Base-by-base conservation (phyloP, 37 sponge, comb jelly and placozoan species). In the Cliona cf. orientalis region DNA sequence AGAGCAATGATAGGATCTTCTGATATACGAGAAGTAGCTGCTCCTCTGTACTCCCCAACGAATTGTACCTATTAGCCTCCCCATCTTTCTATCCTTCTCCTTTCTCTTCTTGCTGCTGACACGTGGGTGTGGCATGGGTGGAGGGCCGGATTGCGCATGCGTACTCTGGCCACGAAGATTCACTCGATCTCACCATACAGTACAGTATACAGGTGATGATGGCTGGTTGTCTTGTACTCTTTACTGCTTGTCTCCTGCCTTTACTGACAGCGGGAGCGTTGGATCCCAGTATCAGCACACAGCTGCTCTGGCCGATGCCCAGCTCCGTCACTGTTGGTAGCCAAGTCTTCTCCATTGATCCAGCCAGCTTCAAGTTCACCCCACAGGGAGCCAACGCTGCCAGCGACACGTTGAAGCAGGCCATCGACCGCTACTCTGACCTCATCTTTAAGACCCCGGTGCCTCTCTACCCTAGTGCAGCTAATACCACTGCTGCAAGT, bases 261-360 rank as follows among this genome's bases (percentile, higher is more conserved):
- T 49, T 49, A 19, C 55, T 49, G 55, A 49, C 17, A 19, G 55
- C 14, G 55, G 74, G 22, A 25, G 42, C 61, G 6, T 67, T 39
- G 3, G 80, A 71, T 63, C 17, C 86, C 9, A 70, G 71, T 25
- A 71, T 55, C 14, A 87, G 72, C 32, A 67, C 69, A 2, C 71
- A 75, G 33, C 78, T 82, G 7, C 83, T 88, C 5, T 88, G 89
- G 89, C 89, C 89, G 5, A 63, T 80, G 22, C 89, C 89, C n/a
- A 32, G 17, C 9, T n/a, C 31, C 21, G 32, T 46, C 36, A 73
- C 9, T 12, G 56, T 69, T 25, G 78, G 69, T 3, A 62, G 23
- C 26, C 55, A 38, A 4, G 72, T 82, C 26, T 82, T 72, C 66
- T 21, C 62, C 21, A 42, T 87, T 19, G 55, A 79, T 25, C 63